Base-by-base conservation (phyloP, 2,888 invertebrate genomes). In the Arge pagana region DNA sequence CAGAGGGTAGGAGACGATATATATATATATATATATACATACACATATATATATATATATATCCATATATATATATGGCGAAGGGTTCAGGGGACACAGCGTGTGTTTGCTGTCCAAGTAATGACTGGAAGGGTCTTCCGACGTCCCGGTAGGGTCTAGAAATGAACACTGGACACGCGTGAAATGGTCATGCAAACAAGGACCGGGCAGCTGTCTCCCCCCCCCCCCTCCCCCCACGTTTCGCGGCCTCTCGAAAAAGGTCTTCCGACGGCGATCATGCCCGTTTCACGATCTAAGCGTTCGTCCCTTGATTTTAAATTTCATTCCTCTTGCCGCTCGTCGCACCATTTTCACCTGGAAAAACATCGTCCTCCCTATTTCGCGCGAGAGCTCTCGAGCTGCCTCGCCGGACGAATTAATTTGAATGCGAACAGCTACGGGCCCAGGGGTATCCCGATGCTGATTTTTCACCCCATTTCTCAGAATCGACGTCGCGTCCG, bases 91-190 rank as follows among this genome's bases (percentile, higher is more conserved):
- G n/a, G 68, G 70, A 70, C 68, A 68, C 72, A 66, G 72, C 74
- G 75, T 72, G 70, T 76, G 74, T 75, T 76, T 76, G 76, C 75
- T 62, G 66, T 74, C 70, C 72, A 62, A 76, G 76, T 74, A 75
- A 76, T 75, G 76, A 73, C 71, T 67, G 52, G 66, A 60, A 67
- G 68, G 65, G 68, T 70, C 68, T 62, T 60, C 53, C 55, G 54
- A 48, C 51, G 55, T 26, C 53, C 39, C 55, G 53, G 53, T 31
- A 31, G 36, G 53, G 53, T 53, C 56, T 54, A 54, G 61, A 61
- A 56, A 65, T 62, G 68, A 59, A 64, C 31, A 33, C 43, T 50
- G 50, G 64, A 59, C 62, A 58, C 59, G 62, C 59, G 60, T 70
- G 70, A 72, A 76, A 74, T 73, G 62, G 68, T 64, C 73, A 70